These are phyloP conservation scores for Glyphotaelius pellucidus DNA, from an alignment of 2,888 invertebrate species.

Conservation along the genomic window DNA sequence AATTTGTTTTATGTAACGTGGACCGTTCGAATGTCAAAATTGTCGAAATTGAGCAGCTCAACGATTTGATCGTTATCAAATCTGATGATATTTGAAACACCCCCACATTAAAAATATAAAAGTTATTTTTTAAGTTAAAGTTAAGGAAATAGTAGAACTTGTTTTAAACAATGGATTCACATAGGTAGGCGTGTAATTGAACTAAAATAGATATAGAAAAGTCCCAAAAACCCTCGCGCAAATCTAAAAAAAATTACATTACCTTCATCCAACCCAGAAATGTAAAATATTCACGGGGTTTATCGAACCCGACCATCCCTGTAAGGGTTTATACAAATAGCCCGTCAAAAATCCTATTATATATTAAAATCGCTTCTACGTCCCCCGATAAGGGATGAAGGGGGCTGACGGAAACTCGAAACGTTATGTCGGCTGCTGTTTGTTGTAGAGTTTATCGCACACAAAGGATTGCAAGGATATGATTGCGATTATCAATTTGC, in stretches of 20 bases:
- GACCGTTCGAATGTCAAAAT: too few relatives aligned
- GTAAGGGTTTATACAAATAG: conserved; percentile 29
- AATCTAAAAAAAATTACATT: background rate
- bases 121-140: too few relatives aligned
- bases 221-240: too few relatives aligned
- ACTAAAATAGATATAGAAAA: too few relatives aligned
- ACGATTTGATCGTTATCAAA: too few relatives aligned
- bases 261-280: background rate
- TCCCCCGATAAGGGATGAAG: conserved; percentile 18
- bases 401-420: conserved; percentile 2
- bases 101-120: too few relatives aligned
- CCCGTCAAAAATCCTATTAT: conserved; percentile 46
- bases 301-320: background rate
- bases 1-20: too few relatives aligned
- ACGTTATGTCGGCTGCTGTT: background rate
- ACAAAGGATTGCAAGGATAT: background rate
- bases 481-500: background rate
- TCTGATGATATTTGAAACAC: too few relatives aligned
- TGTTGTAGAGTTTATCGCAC: conserved; percentile 6
- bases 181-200: too few relatives aligned
- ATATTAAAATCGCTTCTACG: conserved; percentile 41
- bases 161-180: too few relatives aligned
- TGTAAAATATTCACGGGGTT: background rate
- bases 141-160: too few relatives aligned
- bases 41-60: too few relatives aligned